phyloP scores from a whole-genome alignment of 2,797 vertebrate species.

The Poeciliopsis infans region DNA sequence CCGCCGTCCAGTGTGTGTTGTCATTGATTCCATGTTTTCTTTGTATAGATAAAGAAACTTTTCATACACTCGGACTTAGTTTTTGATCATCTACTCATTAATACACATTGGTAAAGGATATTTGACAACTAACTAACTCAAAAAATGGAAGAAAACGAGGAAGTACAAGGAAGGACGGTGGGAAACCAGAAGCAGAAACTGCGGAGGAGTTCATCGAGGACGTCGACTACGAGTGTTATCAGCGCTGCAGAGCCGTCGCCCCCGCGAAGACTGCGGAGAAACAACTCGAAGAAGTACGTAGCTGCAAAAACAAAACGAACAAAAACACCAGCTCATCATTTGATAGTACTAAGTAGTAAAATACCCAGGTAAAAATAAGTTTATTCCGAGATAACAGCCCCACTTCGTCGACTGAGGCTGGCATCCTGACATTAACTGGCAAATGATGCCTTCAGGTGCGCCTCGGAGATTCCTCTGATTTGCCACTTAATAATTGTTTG shows the following conservation, averaged over 20 bases:
- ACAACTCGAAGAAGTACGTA: constrained; percentile 71
- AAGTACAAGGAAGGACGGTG: constrained; percentile 23
- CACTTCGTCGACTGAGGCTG: background rate
- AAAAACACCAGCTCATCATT: background rate
- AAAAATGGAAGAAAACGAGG: constrained; percentile 74
- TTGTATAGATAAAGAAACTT: constrained; percentile 44
- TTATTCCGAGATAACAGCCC: background rate
- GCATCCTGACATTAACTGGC: constrained; percentile 35
- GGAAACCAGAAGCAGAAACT: constrained; percentile 52
- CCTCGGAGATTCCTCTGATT: background rate
- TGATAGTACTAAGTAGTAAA: background rate
- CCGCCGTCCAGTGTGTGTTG: constrained; percentile 65
- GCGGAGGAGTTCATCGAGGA: constrained; percentile 68
- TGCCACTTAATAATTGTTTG: background rate
- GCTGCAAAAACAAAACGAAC: background rate
- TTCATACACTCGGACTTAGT: background rate
- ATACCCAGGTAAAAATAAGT: background rate
- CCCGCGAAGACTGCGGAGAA: constrained; percentile 57
- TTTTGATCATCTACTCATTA: background rate
- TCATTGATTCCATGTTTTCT: constrained; percentile 50
- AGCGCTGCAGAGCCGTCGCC: constrained; percentile 51
- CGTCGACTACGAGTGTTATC: constrained; percentile 53
- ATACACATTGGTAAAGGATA: fast-evolving
- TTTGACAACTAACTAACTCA: background rate
- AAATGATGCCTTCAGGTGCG: constrained; percentile 60